These are phyloP conservation scores for Lasioglossum malachurum DNA, from an alignment of 2,888 invertebrate species.

Conservation along the genomic window DNA sequence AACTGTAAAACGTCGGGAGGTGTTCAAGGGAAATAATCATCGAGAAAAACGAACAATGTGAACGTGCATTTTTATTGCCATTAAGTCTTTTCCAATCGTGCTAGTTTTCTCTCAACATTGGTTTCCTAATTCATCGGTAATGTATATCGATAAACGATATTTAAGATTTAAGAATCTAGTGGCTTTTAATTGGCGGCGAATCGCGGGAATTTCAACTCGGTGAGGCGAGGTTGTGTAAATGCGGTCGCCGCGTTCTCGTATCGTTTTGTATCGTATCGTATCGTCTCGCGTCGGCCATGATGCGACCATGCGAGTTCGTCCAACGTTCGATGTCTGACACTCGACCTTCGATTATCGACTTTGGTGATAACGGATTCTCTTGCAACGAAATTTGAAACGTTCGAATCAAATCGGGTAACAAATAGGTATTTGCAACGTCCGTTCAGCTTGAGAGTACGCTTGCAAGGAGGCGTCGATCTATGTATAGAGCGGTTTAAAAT, in stretches of 20 bases:
- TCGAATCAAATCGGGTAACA: background rate
- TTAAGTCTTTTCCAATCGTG: slow-evolving; percentile 66
- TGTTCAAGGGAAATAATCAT: slow-evolving; percentile 12
- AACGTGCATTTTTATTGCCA: slow-evolving; percentile 72
- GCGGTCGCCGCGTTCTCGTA: slow-evolving; percentile 3
- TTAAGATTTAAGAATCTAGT: slow-evolving; percentile 42
- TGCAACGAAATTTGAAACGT: background rate
- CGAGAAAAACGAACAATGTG: slow-evolving; percentile 28
- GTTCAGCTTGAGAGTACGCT: background rate
- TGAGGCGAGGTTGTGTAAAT: slow-evolving; percentile 4
- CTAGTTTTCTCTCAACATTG: slow-evolving; percentile 57
- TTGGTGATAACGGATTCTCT: background rate
- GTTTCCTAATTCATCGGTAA: slow-evolving; percentile 49
- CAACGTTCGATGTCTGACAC: background rate
- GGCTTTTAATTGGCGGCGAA: slow-evolving; percentile 52
- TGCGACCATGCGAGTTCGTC: slow-evolving; percentile 5
- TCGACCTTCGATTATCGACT: background rate
- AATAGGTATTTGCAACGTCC: background rate
- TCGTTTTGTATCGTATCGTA: background rate
- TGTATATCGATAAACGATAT: slow-evolving; percentile 51
- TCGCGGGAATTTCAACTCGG: slow-evolving; percentile 25
- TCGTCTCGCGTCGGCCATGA: background rate
- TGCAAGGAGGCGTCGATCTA: background rate
- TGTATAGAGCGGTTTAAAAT: background rate
- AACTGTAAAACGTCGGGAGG: background rate